Base-by-base conservation (phyloP, 2,888 invertebrate species). In the Pocota personata region DNA sequence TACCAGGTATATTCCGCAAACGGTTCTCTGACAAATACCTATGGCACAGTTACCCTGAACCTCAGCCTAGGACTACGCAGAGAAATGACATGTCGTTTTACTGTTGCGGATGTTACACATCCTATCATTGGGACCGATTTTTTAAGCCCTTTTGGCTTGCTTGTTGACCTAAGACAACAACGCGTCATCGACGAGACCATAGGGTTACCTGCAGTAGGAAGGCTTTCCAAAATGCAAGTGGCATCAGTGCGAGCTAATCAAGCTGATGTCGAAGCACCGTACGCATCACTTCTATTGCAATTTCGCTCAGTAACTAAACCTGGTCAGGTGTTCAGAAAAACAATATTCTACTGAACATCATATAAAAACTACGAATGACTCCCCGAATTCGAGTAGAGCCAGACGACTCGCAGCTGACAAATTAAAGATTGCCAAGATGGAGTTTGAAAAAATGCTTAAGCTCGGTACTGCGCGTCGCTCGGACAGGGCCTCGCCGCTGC, bases 1-100 rank as follows among this genome's bases (percentile, higher is more conserved):
- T 50, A 72, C 50, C 48, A 72, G 27, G 8, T 72, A 4, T 66
- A 35, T 1, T 60, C 77, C 10, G 60, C 48, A 0, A 77, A 77
- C 4, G 77, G 77, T 57, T 73, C 72, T 1, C 35, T 64, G 14
- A 46, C 64, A 14, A 87, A 73, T n/a, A 73, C 73, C 3, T 73
- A 66, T 2, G 73, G n/a, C n/a, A n/a, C n/a, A n/a, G n/a, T n/a
- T n/a, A n/a, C n/a, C n/a, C n/a, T n/a, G n/a, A n/a, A n/a, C n/a
- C n/a, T n/a, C n/a, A n/a, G n/a, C 32, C n/a, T 77, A 0, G 77
- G 67, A 0, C 19, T 60, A 3, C 57, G 57, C 0, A 60, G 57
- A 50, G 40, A 50, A 3, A 3, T 58, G 2, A 3, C 19, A 0
- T 76, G 66, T 66, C 43, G 24, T 35, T 75, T 64, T 50, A 48